Base-by-base conservation (phyloP, 2,797 vertebrate species). In the Denticeps clupeoides region DNA sequence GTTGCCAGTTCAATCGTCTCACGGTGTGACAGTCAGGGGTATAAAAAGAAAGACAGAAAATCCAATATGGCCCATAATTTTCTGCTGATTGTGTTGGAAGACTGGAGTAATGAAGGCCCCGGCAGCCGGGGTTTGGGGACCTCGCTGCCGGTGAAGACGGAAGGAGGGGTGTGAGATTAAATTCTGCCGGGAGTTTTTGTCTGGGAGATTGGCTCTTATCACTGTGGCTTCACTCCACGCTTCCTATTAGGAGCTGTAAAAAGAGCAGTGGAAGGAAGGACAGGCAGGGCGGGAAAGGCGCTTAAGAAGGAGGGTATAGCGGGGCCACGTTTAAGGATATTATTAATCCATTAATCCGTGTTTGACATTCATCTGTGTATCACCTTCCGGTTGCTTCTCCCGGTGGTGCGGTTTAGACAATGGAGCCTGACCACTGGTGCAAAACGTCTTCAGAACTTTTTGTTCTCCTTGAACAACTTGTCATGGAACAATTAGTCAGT, bases 301-400 rank as follows among this genome's bases (percentile, higher is more conserved):
- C 41, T 15, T 46, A 55, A 70, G 62, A 56, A 58, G 71, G 59
- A 70, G 63, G 61, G 60, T 64, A 69, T 69, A 75, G 53, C 53
- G 62, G 61, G 38, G 29, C 69, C 71, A 78, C 79, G 69, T 71
- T 81, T 81, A 74, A 77, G 72, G 75, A 74, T 67, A 68, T 78
- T 82, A 82, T 77, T 78, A 81, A 78, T 78, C 76, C 77, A 78
- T 82, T 78, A 79, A 79, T 82, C 76, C 70, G 73, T 74, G 75
- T 80, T 78, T 80, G 78, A 81, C 76, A 76, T 80, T 76, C 79
- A 70, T 71, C 68, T 62, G 70, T 79, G 72, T 50, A 69, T 80
- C 75, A 74, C 65, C 68, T 53, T n/a, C 62, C 71, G 68, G 78
- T 79, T 74, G 68, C 69, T 71, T 61, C 53, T 65, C 69, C 62